Percentiles rank a stretch among this genome's conserved stretches.
Conservation (phyloP, 1,140 invertebrate species). For the Charaxes varanes region DNA sequence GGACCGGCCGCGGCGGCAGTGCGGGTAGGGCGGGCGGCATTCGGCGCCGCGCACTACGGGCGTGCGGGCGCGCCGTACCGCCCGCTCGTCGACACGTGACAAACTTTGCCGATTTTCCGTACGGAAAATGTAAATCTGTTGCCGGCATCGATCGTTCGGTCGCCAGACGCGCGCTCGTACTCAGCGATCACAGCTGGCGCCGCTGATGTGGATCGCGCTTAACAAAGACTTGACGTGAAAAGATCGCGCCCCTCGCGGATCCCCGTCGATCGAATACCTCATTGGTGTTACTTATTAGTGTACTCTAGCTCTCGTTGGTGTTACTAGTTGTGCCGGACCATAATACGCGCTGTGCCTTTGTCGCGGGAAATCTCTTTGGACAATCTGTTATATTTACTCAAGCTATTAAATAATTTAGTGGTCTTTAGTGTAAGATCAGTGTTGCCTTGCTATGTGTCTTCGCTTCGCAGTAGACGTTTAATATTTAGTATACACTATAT, state of each 20-base stretch:
- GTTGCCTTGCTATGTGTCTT: constrained; percentile 72
- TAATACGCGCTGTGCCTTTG: constrained; percentile 59
- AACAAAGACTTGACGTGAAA: constrained; percentile 52
- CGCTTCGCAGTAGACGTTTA: constrained; percentile 60
- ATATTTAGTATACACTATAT: no score
- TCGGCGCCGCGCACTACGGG: constrained; percentile 64
- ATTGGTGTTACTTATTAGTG: constrained; percentile 57
- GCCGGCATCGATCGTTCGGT: constrained; percentile 62
- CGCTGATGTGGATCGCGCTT: constrained; percentile 51
- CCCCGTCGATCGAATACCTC: constrained; percentile 32
- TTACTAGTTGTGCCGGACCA: constrained; percentile 61
- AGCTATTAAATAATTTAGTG: constrained; percentile 45
- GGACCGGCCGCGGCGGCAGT: constrained; percentile 28
- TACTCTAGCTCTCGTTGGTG: constrained; percentile 42
- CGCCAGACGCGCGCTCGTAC: constrained; percentile 54
- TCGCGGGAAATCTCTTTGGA: constrained; percentile 31
- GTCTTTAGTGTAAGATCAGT: constrained; percentile 50
- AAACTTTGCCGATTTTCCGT: constrained; percentile 69
- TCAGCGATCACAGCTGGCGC: constrained; percentile 61
- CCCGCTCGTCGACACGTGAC: constrained; percentile 48
- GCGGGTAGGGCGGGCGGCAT: constrained; percentile 64
- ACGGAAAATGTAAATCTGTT: constrained; percentile 70
- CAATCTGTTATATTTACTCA: constrained; percentile 38
- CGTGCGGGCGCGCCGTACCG: constrained; percentile 64
- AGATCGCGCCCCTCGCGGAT: constrained; percentile 36